Evolutionary conservation across 2,888 invertebrate species (phyloP).

Genomic region (Cyaniris semiargus): DNA sequence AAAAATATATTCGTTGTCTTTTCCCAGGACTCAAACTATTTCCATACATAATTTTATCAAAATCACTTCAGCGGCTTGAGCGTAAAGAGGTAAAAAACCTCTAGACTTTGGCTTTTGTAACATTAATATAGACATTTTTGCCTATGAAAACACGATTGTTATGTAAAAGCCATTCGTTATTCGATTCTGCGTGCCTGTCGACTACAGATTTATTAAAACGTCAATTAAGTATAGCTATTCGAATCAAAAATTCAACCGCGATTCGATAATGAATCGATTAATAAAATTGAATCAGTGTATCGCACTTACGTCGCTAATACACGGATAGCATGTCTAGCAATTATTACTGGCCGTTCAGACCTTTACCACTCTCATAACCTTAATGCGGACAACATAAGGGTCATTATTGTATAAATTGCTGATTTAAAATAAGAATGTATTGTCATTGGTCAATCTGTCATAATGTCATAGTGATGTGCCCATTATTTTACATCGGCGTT

Average conservation of each 20-base stretch:
- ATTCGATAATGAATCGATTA: slow-evolving; percentile 65
- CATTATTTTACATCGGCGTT: slow-evolving; percentile 68
- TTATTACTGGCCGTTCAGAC: slow-evolving; percentile 55
- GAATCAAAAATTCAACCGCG: slow-evolving; percentile 47
- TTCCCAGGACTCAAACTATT: too few relatives aligned
- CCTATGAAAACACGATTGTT: neutral
- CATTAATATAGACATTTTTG: too few relatives aligned
- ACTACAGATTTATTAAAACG: neutral
- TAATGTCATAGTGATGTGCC: slow-evolving; percentile 68
- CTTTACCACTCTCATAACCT: neutral
- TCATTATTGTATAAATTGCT: neutral
- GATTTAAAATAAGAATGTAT: neutral
- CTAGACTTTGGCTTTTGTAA: too few relatives aligned
- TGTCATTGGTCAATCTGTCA: slow-evolving; percentile 70
- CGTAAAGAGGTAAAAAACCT: too few relatives aligned
- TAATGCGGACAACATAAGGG: neutral
- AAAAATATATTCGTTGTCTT: too few relatives aligned
- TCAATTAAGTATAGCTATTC: slow-evolving; percentile 30
- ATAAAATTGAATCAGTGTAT: slow-evolving; percentile 64
- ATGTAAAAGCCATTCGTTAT: neutral
- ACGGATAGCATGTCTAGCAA: slow-evolving; percentile 70
- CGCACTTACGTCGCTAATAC: slow-evolving; percentile 69
- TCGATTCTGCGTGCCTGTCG: neutral
- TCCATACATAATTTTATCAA: too few relatives aligned
- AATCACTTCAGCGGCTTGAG: too few relatives aligned